phyloP scores from a whole-genome alignment of 2,888 invertebrate species.

The Megamerina dolium region DNA sequence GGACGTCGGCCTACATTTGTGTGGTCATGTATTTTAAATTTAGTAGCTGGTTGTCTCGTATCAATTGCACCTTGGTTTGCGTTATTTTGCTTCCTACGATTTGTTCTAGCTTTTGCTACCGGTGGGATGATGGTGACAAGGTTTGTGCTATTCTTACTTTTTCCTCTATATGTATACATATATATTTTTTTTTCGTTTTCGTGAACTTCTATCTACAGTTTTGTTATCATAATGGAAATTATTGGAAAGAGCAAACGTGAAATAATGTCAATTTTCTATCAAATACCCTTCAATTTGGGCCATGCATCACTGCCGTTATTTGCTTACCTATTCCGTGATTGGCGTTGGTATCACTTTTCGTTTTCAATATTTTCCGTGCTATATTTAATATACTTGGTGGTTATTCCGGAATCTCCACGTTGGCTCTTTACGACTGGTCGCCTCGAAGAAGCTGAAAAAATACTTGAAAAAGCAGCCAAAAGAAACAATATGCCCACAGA shows the following conservation, averaged over 20 bases:
- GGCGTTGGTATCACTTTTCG: slow-evolving; percentile 63
- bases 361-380: slow-evolving; percentile 56
- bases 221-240: slow-evolving; percentile 64
- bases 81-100: slow-evolving; percentile 61
- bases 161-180: background rate
- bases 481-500: slow-evolving; percentile 54
- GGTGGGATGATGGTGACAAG: slow-evolving; percentile 77
- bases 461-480: slow-evolving; percentile 61
- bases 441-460: slow-evolving; percentile 56
- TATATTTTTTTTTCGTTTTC: background rate
- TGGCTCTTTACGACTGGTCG: slow-evolving; percentile 68
- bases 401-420: slow-evolving; percentile 73
- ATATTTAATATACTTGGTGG: slow-evolving; percentile 49
- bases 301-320: slow-evolving; percentile 60
- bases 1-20: slow-evolving; percentile 72
- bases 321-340: slow-evolving; percentile 61
- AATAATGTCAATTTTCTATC: slow-evolving; percentile 55
- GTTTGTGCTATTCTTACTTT: slow-evolving; percentile 11
- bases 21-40: slow-evolving; percentile 66
- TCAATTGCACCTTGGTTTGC: slow-evolving; percentile 64
- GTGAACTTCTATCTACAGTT: slow-evolving; percentile 48
- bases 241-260: slow-evolving; percentile 57
- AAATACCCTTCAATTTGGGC: slow-evolving; percentile 65
- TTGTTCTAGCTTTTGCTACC: slow-evolving; percentile 68
- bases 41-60: slow-evolving; percentile 63